Evolutionary conservation across 2,888 invertebrate genomes (phyloP).

Genomic region (Sinopyrophorus schimmeli): DNA sequence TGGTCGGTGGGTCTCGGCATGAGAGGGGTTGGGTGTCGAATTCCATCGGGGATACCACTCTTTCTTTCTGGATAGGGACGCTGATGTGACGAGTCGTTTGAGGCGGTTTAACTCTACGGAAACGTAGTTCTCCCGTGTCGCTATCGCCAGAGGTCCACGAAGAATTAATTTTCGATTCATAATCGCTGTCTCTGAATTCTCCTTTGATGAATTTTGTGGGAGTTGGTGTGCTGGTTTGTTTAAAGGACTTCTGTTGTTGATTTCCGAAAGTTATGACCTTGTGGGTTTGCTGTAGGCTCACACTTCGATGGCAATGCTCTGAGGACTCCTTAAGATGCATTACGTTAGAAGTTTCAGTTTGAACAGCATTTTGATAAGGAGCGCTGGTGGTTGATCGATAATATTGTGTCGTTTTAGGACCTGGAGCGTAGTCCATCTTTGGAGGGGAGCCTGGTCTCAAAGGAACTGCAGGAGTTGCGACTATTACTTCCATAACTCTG

Average conservation of each 20-base stretch:
- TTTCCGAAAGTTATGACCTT: conserved; percentile 70
- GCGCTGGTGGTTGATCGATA: conserved; percentile 61
- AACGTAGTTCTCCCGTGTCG: conserved; percentile 62
- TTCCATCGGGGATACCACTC: conserved; percentile 64
- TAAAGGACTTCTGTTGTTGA: conserved; percentile 47
- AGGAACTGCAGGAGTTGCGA: conserved; percentile 49
- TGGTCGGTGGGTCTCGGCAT: conserved; percentile 49
- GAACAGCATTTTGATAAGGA: conserved; percentile 64
- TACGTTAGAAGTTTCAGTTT: conserved; percentile 70
- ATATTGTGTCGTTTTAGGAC: conserved; percentile 58
- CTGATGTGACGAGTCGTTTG: conserved; percentile 57
- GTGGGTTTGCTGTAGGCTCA: conserved; percentile 71
- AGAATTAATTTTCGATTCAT: conserved; percentile 67
- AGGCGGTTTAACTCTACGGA: conserved; percentile 66
- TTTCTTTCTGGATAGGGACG: conserved; percentile 55
- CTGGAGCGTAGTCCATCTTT: conserved; percentile 61
- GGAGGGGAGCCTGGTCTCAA: conserved; percentile 63
- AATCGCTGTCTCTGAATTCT: conserved; percentile 69
- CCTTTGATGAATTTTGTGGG: conserved; percentile 69
- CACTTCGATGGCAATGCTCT: conserved; percentile 65
- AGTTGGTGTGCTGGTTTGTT: conserved; percentile 58
- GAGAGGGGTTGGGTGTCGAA: conserved; percentile 61
- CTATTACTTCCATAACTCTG: conserved; percentile 44
- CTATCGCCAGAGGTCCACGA: conserved; percentile 67
- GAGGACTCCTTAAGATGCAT: conserved; percentile 72